A percentile compares a stretch with the other conserved stretches of the same genome.
These are phyloP conservation scores for Seriola quinqueradiata DNA, from an alignment of 2,113 vertebrate species.

Conservation along the genomic window DNA sequence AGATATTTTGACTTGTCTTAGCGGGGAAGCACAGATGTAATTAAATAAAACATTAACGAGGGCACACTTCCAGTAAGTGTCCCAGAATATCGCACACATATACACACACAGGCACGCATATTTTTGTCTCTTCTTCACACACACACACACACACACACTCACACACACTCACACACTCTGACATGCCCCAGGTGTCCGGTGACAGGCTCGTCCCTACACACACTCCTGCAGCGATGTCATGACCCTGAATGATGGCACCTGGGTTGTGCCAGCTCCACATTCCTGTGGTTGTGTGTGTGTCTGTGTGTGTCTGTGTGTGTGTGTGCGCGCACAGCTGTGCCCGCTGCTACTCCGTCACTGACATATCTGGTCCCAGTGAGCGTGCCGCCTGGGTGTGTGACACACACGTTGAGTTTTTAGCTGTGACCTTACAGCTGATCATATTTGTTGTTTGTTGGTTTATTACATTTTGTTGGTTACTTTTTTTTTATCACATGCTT, in stretches of 20 bases:
- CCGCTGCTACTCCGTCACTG: conserved; percentile 32
- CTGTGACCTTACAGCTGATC: not conserved
- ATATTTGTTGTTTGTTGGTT: not conserved
- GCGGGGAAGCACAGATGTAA: too few species aligned
- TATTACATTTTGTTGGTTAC: too few species aligned
- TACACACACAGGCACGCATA: not conserved
- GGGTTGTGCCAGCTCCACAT: conserved; percentile 24
- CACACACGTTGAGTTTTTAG: not conserved
- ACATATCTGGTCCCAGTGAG: conserved; percentile 23
- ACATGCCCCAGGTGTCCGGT: conserved; percentile 33
- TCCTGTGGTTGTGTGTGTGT: conserved; percentile 6
- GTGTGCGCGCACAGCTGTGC: conserved; percentile 52
- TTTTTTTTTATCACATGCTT: too few species aligned
- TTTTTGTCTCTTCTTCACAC: not conserved
- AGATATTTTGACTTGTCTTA: too few species aligned
- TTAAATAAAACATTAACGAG: too few species aligned
- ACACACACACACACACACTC: not conserved
- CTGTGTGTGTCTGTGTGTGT: conserved; percentile 27
- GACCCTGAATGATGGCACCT: conserved; percentile 42
- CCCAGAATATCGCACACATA: not conserved
- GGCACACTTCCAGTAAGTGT: too few species aligned
- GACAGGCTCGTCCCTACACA: conserved; percentile 27
- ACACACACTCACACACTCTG: not conserved
- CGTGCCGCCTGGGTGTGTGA: not conserved
- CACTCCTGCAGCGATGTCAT: conserved; percentile 41